These are phyloP conservation scores for Semnopithecus entellus DNA, from an alignment of 2,113 vertebrate genomes.

Conservation along the genomic window DNA sequence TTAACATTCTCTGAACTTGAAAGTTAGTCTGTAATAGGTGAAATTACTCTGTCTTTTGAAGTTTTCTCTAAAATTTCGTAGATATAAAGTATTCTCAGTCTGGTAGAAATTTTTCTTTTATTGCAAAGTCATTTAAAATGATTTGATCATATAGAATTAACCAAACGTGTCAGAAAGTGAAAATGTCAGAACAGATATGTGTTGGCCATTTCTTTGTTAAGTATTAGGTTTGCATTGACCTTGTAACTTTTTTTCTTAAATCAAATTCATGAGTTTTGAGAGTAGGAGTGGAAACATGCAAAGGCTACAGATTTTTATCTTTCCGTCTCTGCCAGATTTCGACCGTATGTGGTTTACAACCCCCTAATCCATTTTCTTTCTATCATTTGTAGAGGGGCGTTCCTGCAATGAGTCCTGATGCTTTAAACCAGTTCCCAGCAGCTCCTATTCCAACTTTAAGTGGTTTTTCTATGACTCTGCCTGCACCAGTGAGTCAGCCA, in stretches of 20 bases:
- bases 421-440: slow-evolving; percentile 93
- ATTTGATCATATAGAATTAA: background rate
- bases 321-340: background rate
- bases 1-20: slow-evolving; percentile 19
- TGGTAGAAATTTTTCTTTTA: slow-evolving; percentile 17
- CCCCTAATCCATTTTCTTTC: slow-evolving; percentile 32
- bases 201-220: slow-evolving; percentile 31
- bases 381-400: slow-evolving; percentile 90
- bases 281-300: background rate
- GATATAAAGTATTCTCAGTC: background rate
- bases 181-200: slow-evolving; percentile 11
- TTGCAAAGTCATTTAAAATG: slow-evolving; percentile 16
- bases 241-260: slow-evolving; percentile 14
- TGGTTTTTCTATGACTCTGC: slow-evolving; percentile 89
- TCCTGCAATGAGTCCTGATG: slow-evolving; percentile 92
- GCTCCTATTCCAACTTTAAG: slow-evolving; percentile 94
- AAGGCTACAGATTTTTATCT: slow-evolving; percentile 11
- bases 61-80: slow-evolving; percentile 43
- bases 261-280: slow-evolving; percentile 9
- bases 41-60: slow-evolving; percentile 39
- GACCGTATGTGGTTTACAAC: background rate
- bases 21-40: background rate
- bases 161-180: slow-evolving; percentile 26
- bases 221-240: slow-evolving; percentile 2
- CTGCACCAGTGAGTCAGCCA: slow-evolving; percentile 86